Conservation (phyloP, 2,797 vertebrate genomes). For the Mormyrus proboscirostris region DNA sequence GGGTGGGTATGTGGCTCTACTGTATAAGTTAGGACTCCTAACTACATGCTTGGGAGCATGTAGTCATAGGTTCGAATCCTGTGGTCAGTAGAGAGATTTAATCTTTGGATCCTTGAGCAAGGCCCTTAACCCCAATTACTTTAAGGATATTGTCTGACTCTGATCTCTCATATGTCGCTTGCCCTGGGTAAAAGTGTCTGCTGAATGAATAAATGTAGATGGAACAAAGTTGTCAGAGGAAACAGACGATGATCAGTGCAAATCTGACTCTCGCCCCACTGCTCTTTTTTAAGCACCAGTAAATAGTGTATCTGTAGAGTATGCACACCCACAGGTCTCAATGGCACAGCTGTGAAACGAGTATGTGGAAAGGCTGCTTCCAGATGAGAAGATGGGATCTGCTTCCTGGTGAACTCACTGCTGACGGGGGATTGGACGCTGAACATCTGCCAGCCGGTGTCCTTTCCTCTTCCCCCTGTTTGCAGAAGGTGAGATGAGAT, state of each 20-base stretch:
- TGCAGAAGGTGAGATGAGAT: slow-evolving; percentile 41
- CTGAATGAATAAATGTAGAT: neutral
- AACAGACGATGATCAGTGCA: neutral
- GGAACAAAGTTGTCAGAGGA: neutral
- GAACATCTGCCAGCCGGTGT: slow-evolving; percentile 23
- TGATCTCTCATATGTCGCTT: neutral
- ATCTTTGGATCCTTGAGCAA: neutral
- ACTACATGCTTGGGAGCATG: neutral
- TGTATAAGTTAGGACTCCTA: neutral
- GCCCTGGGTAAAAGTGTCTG: neutral
- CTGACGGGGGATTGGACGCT: neutral
- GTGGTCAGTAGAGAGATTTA: neutral
- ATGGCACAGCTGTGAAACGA: neutral
- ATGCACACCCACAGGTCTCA: neutral
- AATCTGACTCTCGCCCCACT: neutral
- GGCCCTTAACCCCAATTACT: neutral
- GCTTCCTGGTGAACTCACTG: neutral
- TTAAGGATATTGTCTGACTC: neutral
- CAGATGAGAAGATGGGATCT: slow-evolving; percentile 32
- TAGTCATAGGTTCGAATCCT: neutral
- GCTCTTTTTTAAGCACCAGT: slow-evolving; percentile 47
- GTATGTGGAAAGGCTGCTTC: neutral
- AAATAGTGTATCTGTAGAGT: neutral
- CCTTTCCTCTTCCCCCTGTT: slow-evolving; percentile 54
- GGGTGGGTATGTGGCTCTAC: neutral